These are phyloP conservation scores for Drosophila multiciliata DNA, from an alignment of 2,888 invertebrate species.

Conservation along the genomic window DNA sequence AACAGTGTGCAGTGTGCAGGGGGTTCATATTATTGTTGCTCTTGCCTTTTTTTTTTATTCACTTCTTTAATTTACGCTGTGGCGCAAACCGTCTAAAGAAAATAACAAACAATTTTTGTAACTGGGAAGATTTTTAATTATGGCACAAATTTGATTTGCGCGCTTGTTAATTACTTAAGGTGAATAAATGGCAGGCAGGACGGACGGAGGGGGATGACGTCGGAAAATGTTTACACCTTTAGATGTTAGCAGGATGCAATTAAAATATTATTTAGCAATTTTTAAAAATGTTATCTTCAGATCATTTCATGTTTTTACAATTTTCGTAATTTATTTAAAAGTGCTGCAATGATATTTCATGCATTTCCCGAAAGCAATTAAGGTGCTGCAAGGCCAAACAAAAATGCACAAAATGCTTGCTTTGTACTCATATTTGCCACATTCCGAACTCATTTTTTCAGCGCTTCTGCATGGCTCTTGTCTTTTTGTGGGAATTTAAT, in stretches of 20 bases:
- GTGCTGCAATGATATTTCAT: conserved; percentile 9
- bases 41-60: conserved; percentile 24
- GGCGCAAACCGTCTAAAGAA: conserved; percentile 20
- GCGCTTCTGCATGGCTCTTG: conserved; percentile 33
- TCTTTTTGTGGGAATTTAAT: conserved; percentile 66
- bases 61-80: conserved; percentile 33
- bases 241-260: background rate
- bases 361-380: conserved; percentile 49
- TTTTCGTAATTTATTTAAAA: conserved; percentile 4
- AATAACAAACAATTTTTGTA: conserved; percentile 53
- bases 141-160: conserved; percentile 75
- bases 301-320: background rate
- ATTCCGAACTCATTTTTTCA: conserved; percentile 23
- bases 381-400: conserved; percentile 35
- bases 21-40: conserved; percentile 25
- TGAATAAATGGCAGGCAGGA: background rate
- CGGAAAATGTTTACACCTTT: background rate
- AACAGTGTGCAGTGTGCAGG: conserved; percentile 16
- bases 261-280: background rate
- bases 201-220: background rate
- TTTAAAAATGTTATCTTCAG: background rate
- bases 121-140: conserved; percentile 70
- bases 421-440: conserved; percentile 43
- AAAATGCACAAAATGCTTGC: conserved; percentile 51
- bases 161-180: conserved; percentile 59